Base-by-base conservation (phyloP, 2,113 vertebrate genomes). In the Paraplagusia blochii region DNA sequence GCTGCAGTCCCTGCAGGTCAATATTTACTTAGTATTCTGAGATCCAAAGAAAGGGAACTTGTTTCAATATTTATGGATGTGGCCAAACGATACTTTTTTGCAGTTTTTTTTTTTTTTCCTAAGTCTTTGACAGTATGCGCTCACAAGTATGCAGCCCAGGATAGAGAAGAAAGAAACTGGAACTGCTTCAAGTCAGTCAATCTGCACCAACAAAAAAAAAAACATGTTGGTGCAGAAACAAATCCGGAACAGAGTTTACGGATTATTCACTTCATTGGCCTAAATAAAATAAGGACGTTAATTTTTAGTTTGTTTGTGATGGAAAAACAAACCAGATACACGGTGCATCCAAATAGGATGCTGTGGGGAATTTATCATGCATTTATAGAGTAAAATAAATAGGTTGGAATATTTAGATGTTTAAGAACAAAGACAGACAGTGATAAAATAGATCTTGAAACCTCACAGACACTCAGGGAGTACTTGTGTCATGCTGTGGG, bases 31-130 rank as follows among this genome's bases (percentile, higher is more conserved):
- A 80, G 86, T 88, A 88, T 88, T 86, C 82, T 76, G 81, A 88
- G 86, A 86, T 65, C 67, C 79, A 64, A 75, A 79, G 86, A 89
- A 87, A 88, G 87, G 66, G 73, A 79, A 84, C 87, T 86, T 90
- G 85, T 89, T 89, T 88, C 84, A 89, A 79, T 90, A 88, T 90
- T 89, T 88, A 86, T 90, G 81, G 83, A 84, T 88, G 83, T 83
- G 89, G 81, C 85, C 67, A 43, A 87, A 88, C 80, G 75, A 34
- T 42, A 79, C 86, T 80, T 87, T 72, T 72, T 81, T 11, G 19
- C 73, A 70, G 68, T 85, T 72, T 82, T n/a, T n/a, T n/a, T n/a
- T n/a, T n/a, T n/a, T n/a, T n/a, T 87, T 84, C 74, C 82, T 75
- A 76, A 68, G 68, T 33, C 56, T 36, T 34, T 57, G 49, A 59